Evolutionary conservation across 1,140 invertebrate species (phyloP).

Genomic region (Anastatus disparis): DNA sequence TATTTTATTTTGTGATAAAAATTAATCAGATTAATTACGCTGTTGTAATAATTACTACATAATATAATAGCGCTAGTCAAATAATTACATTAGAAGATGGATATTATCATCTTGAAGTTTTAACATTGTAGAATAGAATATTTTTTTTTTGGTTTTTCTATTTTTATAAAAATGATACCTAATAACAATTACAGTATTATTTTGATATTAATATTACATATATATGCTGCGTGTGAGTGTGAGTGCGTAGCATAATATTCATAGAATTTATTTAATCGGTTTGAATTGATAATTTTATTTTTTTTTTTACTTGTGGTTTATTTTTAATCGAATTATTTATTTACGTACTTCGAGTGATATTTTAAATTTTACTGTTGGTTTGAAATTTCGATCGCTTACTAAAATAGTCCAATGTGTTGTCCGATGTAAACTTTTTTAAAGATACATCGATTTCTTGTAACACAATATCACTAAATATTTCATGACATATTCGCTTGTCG

Average conservation of each 20-base stretch:
- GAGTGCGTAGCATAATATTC: slow-evolving; percentile 39
- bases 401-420: slow-evolving; percentile 57
- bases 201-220: slow-evolving; percentile 17
- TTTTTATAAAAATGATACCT: too few relatives aligned
- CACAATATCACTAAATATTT: too few relatives aligned
- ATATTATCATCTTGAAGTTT: slow-evolving; percentile 40
- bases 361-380: not conserved
- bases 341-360: not conserved
- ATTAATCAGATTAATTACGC: not conserved
- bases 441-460: too few relatives aligned
- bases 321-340: not conserved
- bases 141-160: too few relatives aligned
- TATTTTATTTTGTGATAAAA: slow-evolving; percentile 44
- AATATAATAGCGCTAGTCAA: slow-evolving; percentile 42
- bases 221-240: slow-evolving; percentile 23
- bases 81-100: slow-evolving; percentile 49
- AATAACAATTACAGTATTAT: slow-evolving; percentile 22
- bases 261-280: slow-evolving; percentile 17
- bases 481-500: too few relatives aligned
- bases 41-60: too few relatives aligned
- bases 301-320: not conserved
- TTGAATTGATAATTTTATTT: too few relatives aligned
- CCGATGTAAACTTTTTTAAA: not conserved
- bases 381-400: not conserved
- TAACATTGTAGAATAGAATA: slow-evolving; percentile 47